A percentile compares a stretch with the other conserved stretches of the same genome.
Evolutionary conservation across 2,113 vertebrate species (phyloP).

Genomic region (Chitala chitala): DNA sequence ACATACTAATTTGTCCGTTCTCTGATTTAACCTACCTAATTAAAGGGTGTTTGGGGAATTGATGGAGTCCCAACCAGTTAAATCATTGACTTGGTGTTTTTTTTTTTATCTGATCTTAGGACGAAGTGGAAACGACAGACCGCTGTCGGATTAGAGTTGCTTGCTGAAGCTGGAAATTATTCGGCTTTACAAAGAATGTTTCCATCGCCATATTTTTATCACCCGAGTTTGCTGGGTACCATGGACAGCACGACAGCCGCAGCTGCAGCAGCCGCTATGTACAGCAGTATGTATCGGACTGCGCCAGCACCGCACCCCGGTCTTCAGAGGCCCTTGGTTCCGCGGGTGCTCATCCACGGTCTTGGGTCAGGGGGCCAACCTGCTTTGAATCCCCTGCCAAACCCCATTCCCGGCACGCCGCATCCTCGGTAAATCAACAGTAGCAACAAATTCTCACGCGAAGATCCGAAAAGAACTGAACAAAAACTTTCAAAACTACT

Average conservation of each 20-base stretch:
- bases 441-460: conserved; percentile 41
- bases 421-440: conserved; percentile 77
- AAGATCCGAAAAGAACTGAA: conserved; percentile 55
- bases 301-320: conserved; percentile 83
- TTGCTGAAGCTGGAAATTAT: conserved; percentile 95
- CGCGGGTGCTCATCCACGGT: conserved; percentile 93
- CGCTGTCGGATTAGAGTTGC: conserved; percentile 86
- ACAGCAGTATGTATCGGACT: conserved; percentile 98
- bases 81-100: conserved; percentile 58
- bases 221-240: conserved; percentile 86
- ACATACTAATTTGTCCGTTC: conserved; percentile 36
- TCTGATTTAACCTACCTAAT: conserved; percentile 56
- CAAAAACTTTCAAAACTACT: conserved; percentile 56
- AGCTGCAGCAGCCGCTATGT: conserved; percentile 93
- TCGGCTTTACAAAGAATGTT: conserved; percentile 96
- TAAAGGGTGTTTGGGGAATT: conserved; percentile 48
- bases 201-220: conserved; percentile 96
- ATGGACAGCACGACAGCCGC: conserved; percentile 94
- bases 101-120: conserved; percentile 66
- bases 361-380: conserved; percentile 91
- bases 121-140: conserved; percentile 96
- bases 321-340: conserved; percentile 92
- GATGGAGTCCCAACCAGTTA: conserved; percentile 35
- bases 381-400: conserved; percentile 83
- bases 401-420: conserved; percentile 77